phyloP scores from a whole-genome alignment of 2,797 vertebrate species.

The Podargus strigoides region DNA sequence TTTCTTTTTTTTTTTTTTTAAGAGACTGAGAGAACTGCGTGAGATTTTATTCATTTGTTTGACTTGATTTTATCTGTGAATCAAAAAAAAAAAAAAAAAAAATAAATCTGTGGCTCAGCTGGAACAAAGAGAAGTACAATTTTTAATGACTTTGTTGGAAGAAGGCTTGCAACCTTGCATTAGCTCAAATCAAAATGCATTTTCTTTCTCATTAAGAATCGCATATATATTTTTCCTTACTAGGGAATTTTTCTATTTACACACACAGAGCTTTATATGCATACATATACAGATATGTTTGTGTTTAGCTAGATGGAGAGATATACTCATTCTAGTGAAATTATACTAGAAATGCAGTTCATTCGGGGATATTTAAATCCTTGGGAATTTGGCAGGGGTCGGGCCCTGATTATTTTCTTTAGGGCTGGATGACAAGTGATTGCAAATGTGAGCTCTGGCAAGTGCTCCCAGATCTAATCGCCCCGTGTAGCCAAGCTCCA shows the following conservation, averaged over 20 bases:
- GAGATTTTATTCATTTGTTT: neutral
- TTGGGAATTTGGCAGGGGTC: slow-evolving; percentile 50
- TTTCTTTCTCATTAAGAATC: neutral
- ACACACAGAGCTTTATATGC: neutral
- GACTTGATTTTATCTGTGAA: neutral
- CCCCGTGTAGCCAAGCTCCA: neutral
- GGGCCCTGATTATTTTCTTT: slow-evolving; percentile 46
- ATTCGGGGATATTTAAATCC: slow-evolving; percentile 50
- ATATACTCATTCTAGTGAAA: slow-evolving; percentile 35
- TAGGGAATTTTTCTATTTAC: slow-evolving; percentile 40
- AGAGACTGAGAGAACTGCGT: neutral
- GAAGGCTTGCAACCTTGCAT: neutral
- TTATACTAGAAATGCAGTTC: slow-evolving; percentile 18
- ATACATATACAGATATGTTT: slow-evolving; percentile 28
- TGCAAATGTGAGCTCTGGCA: slow-evolving; percentile 56
- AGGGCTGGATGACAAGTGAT: slow-evolving; percentile 47
- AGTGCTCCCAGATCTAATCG: slow-evolving; percentile 31
- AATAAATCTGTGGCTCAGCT: neutral
- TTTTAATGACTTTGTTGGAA: slow-evolving; percentile 1
- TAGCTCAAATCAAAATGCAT: slow-evolving; percentile 7
- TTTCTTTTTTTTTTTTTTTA: neutral
- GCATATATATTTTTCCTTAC: neutral
- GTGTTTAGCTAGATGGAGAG: slow-evolving; percentile 45
- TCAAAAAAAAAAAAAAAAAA: neutral
- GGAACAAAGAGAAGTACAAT: slow-evolving; percentile 35